phyloP scores from a whole-genome alignment of 2,888 invertebrate species.

The Sinhomidia bicolor region DNA sequence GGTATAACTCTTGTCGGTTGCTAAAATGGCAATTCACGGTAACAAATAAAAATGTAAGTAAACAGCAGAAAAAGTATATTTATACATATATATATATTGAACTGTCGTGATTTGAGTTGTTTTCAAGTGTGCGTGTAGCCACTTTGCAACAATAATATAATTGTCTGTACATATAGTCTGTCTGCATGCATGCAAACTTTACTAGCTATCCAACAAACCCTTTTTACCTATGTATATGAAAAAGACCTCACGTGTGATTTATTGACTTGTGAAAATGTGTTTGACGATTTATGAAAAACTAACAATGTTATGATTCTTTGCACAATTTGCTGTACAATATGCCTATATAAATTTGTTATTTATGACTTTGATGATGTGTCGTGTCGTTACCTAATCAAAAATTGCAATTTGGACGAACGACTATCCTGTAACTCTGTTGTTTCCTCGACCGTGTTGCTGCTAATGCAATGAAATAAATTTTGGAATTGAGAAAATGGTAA shows the following conservation, averaged over 20 bases:
- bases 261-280: too few species aligned
- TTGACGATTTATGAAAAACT: too few species aligned
- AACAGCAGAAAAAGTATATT: constrained; percentile 27
- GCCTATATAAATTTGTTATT: neutral
- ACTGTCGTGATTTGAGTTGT: constrained; percentile 16
- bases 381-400: constrained; percentile 65
- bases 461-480: constrained; percentile 64
- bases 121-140: neutral
- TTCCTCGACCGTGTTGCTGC: neutral
- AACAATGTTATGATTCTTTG: too few species aligned
- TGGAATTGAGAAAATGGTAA: constrained; percentile 35
- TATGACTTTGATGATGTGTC: constrained; percentile 27
- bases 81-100: too few species aligned
- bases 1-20: constrained; percentile 40
- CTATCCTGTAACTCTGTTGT: neutral
- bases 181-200: neutral
- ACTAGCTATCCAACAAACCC: neutral
- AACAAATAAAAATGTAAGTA: constrained; percentile 38
- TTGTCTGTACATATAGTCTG: too few species aligned
- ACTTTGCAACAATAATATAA: too few species aligned
- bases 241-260: neutral
- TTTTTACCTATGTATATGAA: too few species aligned
- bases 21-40: constrained; percentile 55
- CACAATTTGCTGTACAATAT: neutral
- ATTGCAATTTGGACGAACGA: constrained; percentile 12